phyloP scores from a whole-genome alignment of 2,797 vertebrate species.

The Falco columbarius region DNA sequence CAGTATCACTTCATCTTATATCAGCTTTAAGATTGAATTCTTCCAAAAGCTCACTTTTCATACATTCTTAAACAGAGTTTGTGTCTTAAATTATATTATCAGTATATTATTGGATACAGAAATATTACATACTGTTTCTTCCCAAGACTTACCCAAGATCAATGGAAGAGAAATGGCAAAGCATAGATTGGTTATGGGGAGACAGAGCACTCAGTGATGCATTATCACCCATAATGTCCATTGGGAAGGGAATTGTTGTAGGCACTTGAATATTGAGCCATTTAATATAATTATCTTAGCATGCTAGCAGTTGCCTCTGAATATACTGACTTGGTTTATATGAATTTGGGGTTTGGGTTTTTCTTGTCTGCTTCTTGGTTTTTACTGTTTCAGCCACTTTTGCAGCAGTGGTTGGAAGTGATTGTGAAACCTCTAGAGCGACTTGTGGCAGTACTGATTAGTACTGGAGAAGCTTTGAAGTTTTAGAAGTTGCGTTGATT shows the following conservation, averaged over 20 bases:
- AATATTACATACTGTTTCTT: neutral
- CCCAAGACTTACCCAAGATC: neutral
- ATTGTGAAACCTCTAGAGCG: neutral
- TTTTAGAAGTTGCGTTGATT: neutral
- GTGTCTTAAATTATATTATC: neutral
- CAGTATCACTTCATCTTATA: neutral
- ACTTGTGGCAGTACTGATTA: neutral
- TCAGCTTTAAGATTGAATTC: neutral
- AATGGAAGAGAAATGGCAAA: neutral
- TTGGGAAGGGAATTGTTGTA: neutral
- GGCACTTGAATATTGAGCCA: neutral
- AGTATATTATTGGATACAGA: neutral
- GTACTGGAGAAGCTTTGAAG: neutral
- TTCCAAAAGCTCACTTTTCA: neutral
- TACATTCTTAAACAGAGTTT: neutral
- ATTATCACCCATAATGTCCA: neutral
- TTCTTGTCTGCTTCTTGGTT: neutral
- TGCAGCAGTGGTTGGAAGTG: fast-evolving
- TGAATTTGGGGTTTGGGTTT: neutral
- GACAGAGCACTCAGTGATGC: neutral
- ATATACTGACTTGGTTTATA: neutral
- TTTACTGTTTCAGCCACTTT: neutral
- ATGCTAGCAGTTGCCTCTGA: neutral
- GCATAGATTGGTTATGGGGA: neutral
- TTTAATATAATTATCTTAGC: neutral